Evolutionary conservation across 2,113 vertebrate species (phyloP), one percentile per base, ranked within the genome.

Genomic region (Aix galericulata): DNA sequence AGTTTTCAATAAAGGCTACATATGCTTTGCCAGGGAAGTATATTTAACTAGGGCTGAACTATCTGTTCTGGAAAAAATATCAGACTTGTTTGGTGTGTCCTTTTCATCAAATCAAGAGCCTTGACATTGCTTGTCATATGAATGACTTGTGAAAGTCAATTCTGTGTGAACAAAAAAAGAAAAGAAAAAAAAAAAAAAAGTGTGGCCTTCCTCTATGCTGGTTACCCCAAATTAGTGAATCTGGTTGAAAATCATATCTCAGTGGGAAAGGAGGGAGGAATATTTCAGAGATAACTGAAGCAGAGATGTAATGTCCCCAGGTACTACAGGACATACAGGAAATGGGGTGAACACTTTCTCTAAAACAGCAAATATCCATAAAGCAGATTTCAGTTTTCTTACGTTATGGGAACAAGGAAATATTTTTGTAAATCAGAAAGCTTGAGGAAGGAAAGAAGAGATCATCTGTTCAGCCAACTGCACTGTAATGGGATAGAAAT

Each of bases 1-100:
- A 62, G 27, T 83, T 91, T 81, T 88, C 75, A 95, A 77, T 52
- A 88, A 87, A 76, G 13, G 31, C 75, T 55, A 67, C n/a, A 34
- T 17, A 34, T 16, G 11, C 27, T 87, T 66, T 92, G 50, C 63
- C 71, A 91, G 14, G 36, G 29, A 87, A 82, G 7, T 46, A 71
- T 38, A 55, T 88, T 93, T 93, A 87, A 66, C 17, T 22, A 73
- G 8, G 17, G 17, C 17, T 82, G 75, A 96, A 48, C 23, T 79
- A 79, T 74, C 67, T 46, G 25, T 66, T 84, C 67, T 16, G 48
- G 8, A 79, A 87, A 91, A 82, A 64, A 73, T 66, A 60, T 50
- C 36, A 69, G 17, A 75, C 40, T 67, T 71, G 1, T 20, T 40
- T 31, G 2, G 11, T 44, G 8, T 76, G 5, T 25, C 16, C 14